phyloP scores from a whole-genome alignment of 2,888 invertebrate species.

The Conistra vaccinii region DNA sequence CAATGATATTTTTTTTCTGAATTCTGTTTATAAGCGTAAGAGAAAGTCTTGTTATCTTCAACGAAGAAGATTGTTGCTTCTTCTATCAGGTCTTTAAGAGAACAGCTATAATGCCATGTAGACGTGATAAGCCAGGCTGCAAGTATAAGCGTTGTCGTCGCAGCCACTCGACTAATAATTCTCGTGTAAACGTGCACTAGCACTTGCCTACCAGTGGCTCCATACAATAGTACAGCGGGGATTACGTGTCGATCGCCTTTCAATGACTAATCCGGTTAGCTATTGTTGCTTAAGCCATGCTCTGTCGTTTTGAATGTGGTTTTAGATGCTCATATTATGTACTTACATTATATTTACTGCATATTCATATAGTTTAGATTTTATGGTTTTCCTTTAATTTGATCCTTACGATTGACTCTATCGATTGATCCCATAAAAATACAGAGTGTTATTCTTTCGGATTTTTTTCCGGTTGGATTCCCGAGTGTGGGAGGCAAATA shows the following conservation, averaged over 20 bases:
- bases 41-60: background rate
- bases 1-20: background rate
- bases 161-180: conserved; percentile 8
- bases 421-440: too few species aligned
- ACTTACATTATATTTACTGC: background rate
- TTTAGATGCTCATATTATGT: conserved; percentile 10
- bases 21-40: background rate
- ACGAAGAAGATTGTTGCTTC: background rate
- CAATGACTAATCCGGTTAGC: conserved; percentile 33
- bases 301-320: background rate
- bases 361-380: too few species aligned
- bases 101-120: background rate
- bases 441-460: too few species aligned
- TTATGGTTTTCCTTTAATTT: too few species aligned
- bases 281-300: conserved; percentile 20
- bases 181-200: background rate
- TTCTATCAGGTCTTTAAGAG: too few species aligned
- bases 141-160: background rate
- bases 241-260: conserved; percentile 42
- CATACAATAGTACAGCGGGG: conserved; percentile 13
- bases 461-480: too few species aligned
- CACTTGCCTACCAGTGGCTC: background rate
- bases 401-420: too few species aligned
- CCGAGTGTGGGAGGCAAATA: too few species aligned
- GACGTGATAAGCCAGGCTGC: background rate